Evolutionary conservation across 2,888 invertebrate genomes (phyloP).

Genomic region (Mesorhabditis spiculigera): DNA sequence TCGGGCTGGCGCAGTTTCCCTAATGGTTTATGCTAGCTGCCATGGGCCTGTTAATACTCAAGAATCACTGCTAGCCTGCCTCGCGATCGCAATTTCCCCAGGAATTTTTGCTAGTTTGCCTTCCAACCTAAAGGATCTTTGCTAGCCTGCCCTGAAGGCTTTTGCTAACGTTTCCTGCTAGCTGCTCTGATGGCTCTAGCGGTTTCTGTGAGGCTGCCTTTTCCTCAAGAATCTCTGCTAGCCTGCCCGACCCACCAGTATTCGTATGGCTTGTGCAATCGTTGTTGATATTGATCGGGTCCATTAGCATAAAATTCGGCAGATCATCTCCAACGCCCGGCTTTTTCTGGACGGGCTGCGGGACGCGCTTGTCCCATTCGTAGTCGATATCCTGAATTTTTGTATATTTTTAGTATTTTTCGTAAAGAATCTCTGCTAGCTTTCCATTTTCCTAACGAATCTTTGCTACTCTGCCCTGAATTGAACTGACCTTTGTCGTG

Average conservation of each 20-base stretch:
- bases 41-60: not conserved
- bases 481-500: constrained; percentile 71
- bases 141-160: no score
- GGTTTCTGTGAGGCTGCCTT: no score
- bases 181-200: not conserved
- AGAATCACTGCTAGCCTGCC: not conserved
- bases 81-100: no score
- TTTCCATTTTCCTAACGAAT: not conserved
- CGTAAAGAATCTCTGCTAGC: not conserved
- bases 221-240: constrained; percentile 7
- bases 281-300: constrained; percentile 39
- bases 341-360: constrained; percentile 38
- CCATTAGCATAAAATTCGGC: constrained; percentile 51
- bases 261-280: constrained; percentile 82
- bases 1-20: no score
- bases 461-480: not conserved
- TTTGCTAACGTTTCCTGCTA: no score
- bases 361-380: constrained; percentile 41
- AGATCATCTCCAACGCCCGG: constrained; percentile 51
- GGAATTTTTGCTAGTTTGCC: no score
- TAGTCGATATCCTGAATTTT: constrained; percentile 46
- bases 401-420: not conserved
- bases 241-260: constrained; percentile 70
- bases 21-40: no score
- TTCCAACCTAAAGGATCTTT: no score